These are phyloP conservation scores for Lepetodrilus schrolli DNA, from an alignment of 2,888 invertebrate genomes.

Conservation along the genomic window DNA sequence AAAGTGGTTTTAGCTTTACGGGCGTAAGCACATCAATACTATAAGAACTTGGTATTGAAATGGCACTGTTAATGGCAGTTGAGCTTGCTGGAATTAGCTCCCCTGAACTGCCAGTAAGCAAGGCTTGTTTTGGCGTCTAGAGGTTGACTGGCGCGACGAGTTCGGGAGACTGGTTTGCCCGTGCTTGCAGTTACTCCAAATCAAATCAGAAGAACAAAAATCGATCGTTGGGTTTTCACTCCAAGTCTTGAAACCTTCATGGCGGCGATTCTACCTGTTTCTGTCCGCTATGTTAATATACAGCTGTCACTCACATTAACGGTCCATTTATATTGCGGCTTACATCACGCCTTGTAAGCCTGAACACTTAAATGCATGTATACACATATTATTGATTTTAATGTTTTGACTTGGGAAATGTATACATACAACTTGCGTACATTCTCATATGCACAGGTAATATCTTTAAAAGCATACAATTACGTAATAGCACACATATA, in stretches of 20 bases:
- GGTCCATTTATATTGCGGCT: too few relatives aligned
- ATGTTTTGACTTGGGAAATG: too few relatives aligned
- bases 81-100: neutral
- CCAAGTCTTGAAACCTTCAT: neutral
- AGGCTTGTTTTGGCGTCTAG: neutral
- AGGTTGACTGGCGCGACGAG: neutral
- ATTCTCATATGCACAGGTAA: too few relatives aligned
- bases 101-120: neutral
- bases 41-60: too few relatives aligned
- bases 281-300: neutral
- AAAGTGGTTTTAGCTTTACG: too few relatives aligned
- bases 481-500: too few relatives aligned
- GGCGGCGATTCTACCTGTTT: neutral
- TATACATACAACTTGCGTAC: too few relatives aligned
- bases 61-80: too few relatives aligned
- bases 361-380: too few relatives aligned
- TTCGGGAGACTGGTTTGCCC: neutral
- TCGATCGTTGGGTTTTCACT: neutral
- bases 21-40: too few relatives aligned
- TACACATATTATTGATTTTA: too few relatives aligned
- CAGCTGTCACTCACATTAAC: neutral
- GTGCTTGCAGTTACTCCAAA: neutral
- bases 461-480: too few relatives aligned
- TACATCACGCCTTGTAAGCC: neutral
- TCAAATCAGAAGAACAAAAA: slow-evolving; percentile 19